Evolutionary conservation across 1,140 invertebrate genomes (phyloP).

Genomic region (Lysiphlebus fabarum): DNA sequence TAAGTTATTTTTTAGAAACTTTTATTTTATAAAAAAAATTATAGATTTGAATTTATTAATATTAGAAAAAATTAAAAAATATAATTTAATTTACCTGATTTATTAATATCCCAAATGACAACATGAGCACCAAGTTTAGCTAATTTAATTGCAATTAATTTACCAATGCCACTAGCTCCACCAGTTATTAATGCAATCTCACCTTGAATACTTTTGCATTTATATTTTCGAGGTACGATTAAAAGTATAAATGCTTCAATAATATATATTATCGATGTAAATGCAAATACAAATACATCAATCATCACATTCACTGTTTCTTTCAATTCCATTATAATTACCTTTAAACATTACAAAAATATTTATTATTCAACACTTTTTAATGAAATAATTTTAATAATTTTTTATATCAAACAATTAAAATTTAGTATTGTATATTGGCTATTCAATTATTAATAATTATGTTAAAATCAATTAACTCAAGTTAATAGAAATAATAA

Average conservation of each 20-base stretch:
- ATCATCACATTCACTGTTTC: conserved; percentile 28
- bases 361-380: not conserved
- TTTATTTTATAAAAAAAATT: too few relatives aligned
- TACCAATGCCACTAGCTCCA: conserved; percentile 84
- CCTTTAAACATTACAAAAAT: not conserved
- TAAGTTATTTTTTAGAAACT: too few relatives aligned
- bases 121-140: conserved; percentile 75
- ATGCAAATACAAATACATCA: conserved; percentile 39
- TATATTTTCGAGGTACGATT: conserved; percentile 53
- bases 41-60: too few relatives aligned
- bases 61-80: too few relatives aligned
- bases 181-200: conserved; percentile 85
- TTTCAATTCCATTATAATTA: conserved; percentile 31
- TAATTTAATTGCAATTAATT: conserved; percentile 75
- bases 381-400: not conserved
- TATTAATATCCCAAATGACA: conserved; percentile 90
- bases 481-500: too few relatives aligned
- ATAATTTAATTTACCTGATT: conserved; percentile 62
- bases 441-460: not conserved
- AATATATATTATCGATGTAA: conserved; percentile 41
- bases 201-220: conserved; percentile 61
- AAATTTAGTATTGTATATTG: not conserved
- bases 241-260: conserved; percentile 46
- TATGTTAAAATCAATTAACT: not conserved
- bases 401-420: too few relatives aligned